Evolutionary conservation across 2,797 vertebrate species (phyloP).

Genomic region (Sarcophilus harrisii): DNA sequence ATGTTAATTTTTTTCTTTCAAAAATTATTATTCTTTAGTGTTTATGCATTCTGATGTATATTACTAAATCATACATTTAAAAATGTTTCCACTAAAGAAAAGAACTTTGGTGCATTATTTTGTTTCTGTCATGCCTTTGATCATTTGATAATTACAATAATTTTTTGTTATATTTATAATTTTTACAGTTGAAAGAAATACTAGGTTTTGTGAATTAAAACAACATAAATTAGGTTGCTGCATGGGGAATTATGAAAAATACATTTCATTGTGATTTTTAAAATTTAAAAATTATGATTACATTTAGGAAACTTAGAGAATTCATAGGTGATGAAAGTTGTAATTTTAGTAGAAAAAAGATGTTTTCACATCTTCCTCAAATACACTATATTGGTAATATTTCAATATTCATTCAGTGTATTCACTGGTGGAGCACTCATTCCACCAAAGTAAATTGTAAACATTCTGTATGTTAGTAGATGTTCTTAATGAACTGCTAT

Average conservation of each 20-base stretch:
- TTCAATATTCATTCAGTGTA: neutral
- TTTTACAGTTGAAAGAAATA: slow-evolving; percentile 69
- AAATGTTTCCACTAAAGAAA: neutral
- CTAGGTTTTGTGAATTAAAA: slow-evolving; percentile 45
- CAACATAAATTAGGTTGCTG: slow-evolving; percentile 39
- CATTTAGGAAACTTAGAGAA: neutral
- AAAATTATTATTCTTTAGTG: neutral
- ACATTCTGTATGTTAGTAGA: neutral
- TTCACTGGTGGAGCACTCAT: neutral
- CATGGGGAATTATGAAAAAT: slow-evolving; percentile 59
- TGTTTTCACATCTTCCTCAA: neutral
- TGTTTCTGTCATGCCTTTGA: slow-evolving; percentile 50
- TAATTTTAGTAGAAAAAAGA: neutral
- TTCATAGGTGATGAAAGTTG: neutral
- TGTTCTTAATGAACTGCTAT: neutral
- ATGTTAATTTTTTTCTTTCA: neutral
- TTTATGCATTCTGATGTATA: neutral
- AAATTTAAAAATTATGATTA: neutral
- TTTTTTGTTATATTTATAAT: slow-evolving; percentile 54
- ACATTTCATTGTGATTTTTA: slow-evolving; percentile 39
- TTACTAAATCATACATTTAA: slow-evolving; percentile 1
- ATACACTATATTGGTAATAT: neutral
- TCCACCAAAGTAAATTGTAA: neutral
- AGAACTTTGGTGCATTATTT: slow-evolving; percentile 61
- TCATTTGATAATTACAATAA: slow-evolving; percentile 62